Evolutionary conservation across 2,113 vertebrate genomes (phyloP).

Genomic region (Syngnathus typhle): DNA sequence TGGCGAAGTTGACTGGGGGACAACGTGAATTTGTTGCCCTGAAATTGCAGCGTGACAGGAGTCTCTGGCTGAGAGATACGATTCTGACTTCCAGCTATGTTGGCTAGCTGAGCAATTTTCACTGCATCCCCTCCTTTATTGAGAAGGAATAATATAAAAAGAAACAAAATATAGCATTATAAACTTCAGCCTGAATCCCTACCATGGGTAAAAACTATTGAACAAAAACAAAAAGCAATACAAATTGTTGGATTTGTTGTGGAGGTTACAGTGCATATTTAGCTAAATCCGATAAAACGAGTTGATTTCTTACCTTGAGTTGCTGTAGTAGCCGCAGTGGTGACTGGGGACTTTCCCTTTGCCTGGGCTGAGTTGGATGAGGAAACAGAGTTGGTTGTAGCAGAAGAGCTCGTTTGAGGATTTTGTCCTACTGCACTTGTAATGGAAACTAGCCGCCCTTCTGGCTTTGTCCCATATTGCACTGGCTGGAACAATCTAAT

Average conservation of each 20-base stretch:
- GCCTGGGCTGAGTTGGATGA: conserved; percentile 67
- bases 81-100: conserved; percentile 78
- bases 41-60: conserved; percentile 88
- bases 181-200: conserved; percentile 65
- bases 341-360: conserved; percentile 77
- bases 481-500: conserved; percentile 85
- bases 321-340: conserved; percentile 68
- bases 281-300: neutral
- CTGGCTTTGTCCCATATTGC: conserved; percentile 87
- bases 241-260: conserved; percentile 8
- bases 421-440: conserved; percentile 64
- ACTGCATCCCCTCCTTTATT: conserved; percentile 83
- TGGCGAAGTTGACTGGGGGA: conserved; percentile 89
- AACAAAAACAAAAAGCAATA: conserved; percentile 18
- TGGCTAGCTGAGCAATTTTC: conserved; percentile 83
- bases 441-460: conserved; percentile 78
- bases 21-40: conserved; percentile 89
- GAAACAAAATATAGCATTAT: conserved; percentile 1
- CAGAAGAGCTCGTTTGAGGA: conserved; percentile 57
- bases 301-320: conserved; percentile 73
- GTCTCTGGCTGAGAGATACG: conserved; percentile 84
- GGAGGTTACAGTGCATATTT: conserved; percentile 44
- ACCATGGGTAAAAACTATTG: conserved; percentile 25
- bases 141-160: conserved; percentile 20
- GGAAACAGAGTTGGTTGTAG: conserved; percentile 63